Evolutionary conservation across 1,140 invertebrate genomes (phyloP), one percentile per base, ranked within the genome.

Genomic region (Dendrolimus kikuchii): DNA sequence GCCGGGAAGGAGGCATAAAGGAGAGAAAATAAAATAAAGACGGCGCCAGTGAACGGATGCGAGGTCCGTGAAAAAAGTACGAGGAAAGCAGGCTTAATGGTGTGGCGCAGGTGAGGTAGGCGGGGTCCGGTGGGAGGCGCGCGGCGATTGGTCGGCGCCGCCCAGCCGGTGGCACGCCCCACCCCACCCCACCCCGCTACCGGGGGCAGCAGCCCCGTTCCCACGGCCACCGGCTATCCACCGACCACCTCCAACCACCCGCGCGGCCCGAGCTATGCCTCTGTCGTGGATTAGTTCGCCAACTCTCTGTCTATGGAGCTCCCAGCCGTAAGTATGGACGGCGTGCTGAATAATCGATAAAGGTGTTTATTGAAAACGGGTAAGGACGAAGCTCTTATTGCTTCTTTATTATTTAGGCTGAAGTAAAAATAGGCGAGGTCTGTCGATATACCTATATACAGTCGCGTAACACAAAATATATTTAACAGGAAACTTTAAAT

Each of bases 311-410:
- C 80, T 83, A 82, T 83, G 78, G 75, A 76, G 78, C 76, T 78
- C 75, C 74, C 70, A 67, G 72, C 68, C 79, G 82, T 86, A 83
- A 83, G 82, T 83, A 85, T 83, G 80, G 80, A 83, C 82, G 80
- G 62, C 80, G 76, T 68, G 66, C 80, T 83, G 82, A 86, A 86
- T 86, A 86, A 86, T 86, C 82, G 81, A 86, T 86, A 86, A 83
- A 86, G 82, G 82, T 83, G 82, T 86, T 86, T 86, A 84, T 86
- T 86, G 80, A 86, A 86, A 86, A 82, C 79, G 79, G 82, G 82
- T 82, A 80, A 85, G 79, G 79, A 78, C 66, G 75, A 66, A 72
- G 74, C 77, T 75, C 77, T 82, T 82, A 86, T 82, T 76, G 78
- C 80, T 81, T 78, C 76, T 81, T 82, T 82, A 82, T 86, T 80